Evolutionary conservation across 2,888 invertebrate genomes (phyloP).

Genomic region (Leucophenga maculata): DNA sequence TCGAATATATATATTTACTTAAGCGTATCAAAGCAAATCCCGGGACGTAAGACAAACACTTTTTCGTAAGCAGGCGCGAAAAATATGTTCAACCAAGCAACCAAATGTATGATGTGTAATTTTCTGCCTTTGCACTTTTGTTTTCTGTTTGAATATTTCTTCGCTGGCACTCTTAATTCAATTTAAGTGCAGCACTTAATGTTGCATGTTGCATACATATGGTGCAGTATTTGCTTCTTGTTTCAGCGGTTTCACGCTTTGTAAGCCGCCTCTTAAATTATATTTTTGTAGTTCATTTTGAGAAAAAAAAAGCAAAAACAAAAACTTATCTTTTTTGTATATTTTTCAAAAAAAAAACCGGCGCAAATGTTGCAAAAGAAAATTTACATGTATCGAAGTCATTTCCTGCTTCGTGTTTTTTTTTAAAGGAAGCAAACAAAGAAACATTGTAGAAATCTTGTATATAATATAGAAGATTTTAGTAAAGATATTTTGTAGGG

Average conservation of each 20-base stretch:
- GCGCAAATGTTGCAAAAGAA: background rate
- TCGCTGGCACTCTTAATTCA: slow-evolving; percentile 6
- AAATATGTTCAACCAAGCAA: background rate
- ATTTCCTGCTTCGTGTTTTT: slow-evolving; percentile 15
- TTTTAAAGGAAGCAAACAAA: background rate
- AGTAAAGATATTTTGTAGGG: slow-evolving; percentile 38
- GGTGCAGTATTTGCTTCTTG: slow-evolving; percentile 52
- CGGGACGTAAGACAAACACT: too few relatives aligned
- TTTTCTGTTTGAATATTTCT: background rate
- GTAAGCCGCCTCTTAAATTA: slow-evolving; percentile 7
- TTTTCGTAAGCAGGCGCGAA: slow-evolving; percentile 17
- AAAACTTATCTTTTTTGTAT: background rate
- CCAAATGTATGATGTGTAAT: too few relatives aligned
- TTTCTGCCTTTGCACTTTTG: too few relatives aligned
- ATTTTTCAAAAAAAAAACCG: background rate
- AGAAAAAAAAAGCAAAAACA: background rate
- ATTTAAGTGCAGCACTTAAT: slow-evolving; percentile 17
- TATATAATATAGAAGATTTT: background rate
- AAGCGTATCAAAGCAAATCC: background rate
- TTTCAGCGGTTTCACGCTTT: background rate
- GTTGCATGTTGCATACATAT: slow-evolving; percentile 62
- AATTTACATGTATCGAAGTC: background rate
- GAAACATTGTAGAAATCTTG: background rate
- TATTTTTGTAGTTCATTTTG: background rate
- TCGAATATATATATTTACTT: too few relatives aligned